Conservation (phyloP, 1,140 invertebrate species). For the Conopomorpha cramerella region DNA sequence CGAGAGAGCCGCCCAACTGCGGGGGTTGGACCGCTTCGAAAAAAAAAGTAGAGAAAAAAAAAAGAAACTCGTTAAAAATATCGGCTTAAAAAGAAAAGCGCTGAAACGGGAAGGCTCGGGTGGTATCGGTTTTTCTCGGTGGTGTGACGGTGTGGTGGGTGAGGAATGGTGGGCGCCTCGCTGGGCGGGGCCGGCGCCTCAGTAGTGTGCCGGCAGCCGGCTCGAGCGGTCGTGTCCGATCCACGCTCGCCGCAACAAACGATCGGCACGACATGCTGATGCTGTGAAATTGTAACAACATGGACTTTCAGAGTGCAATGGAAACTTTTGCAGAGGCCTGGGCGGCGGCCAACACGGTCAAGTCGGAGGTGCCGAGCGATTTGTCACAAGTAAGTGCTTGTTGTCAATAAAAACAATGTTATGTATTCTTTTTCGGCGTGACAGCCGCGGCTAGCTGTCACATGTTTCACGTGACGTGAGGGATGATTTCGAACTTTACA, state of each 20-base stretch:
- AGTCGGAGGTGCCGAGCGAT: constrained; percentile 61
- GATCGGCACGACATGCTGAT: constrained; percentile 30
- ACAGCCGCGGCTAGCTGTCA: too few species aligned
- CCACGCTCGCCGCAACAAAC: constrained; percentile 9
- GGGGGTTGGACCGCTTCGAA: constrained; percentile 47
- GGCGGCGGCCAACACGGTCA: constrained; percentile 87
- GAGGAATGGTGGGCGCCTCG: constrained; percentile 32
- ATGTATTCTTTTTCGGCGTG: too few species aligned
- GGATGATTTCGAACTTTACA: too few species aligned
- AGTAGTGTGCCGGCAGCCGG: constrained; percentile 50
- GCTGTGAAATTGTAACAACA: constrained; percentile 55
- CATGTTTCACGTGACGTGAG: too few species aligned
- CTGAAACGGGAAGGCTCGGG: constrained; percentile 55
- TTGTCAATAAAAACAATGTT: too few species aligned
- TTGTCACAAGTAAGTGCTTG: constrained; percentile 64
- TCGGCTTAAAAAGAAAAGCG: constrained; percentile 58
- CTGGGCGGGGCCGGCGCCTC: constrained; percentile 44
- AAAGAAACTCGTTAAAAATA: constrained; percentile 56
- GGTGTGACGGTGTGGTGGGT: constrained; percentile 3
- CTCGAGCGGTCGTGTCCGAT: constrained; percentile 22
- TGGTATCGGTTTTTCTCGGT: constrained; percentile 53
- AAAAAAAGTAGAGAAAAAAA: constrained; percentile 29
- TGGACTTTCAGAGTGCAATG: constrained; percentile 97
- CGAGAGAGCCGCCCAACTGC: constrained; percentile 48
- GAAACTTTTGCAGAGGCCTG: constrained; percentile 96